A percentile compares a stretch with the other conserved stretches of the same genome.
phyloP scores from a whole-genome alignment of 1,140 invertebrate species.

The Dysdera silvatica region DNA sequence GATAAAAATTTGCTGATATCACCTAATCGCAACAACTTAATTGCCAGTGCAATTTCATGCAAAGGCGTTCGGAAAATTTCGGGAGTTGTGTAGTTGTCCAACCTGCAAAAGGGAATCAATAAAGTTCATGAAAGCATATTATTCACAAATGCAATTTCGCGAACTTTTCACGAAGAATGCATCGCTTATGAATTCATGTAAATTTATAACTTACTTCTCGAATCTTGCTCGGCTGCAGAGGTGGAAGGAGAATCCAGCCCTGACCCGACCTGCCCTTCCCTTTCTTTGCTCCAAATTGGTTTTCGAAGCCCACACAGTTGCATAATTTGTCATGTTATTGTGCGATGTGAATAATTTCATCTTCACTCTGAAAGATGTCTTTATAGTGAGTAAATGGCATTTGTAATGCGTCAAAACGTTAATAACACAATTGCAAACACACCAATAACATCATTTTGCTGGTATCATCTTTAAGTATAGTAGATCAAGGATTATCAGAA shows the following conservation, averaged over 20 bases:
- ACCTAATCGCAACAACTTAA: constrained; percentile 79
- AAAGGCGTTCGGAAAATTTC: constrained; percentile 94
- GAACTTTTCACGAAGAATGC: not conserved
- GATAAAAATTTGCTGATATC: constrained; percentile 83
- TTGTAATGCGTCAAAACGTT: too few relatives aligned
- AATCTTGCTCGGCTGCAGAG: constrained; percentile 59
- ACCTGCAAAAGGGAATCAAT: constrained; percentile 28
- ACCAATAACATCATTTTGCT: too few relatives aligned
- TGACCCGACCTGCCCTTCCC: constrained; percentile 81
- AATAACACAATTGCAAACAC: too few relatives aligned
- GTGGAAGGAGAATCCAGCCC: constrained; percentile 80
- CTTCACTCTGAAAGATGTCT: constrained; percentile 57
- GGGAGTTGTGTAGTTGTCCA: constrained; percentile 86
- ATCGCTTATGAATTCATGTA: too few relatives aligned
- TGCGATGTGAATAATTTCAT: constrained; percentile 92
- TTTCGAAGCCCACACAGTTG: constrained; percentile 83
- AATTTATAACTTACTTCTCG: constrained; percentile 41
- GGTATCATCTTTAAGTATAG: too few relatives aligned
- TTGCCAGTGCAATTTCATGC: constrained; percentile 76
- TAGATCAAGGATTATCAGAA: too few relatives aligned
- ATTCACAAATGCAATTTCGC: not conserved
- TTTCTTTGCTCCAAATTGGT: constrained; percentile 85
- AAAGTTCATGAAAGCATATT: not conserved
- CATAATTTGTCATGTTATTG: constrained; percentile 91
- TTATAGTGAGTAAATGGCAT: too few relatives aligned